Evolutionary conservation across 2,797 vertebrate species (phyloP), one percentile per base, ranked within the genome.

Genomic region (Cetoscarus ocellatus): DNA sequence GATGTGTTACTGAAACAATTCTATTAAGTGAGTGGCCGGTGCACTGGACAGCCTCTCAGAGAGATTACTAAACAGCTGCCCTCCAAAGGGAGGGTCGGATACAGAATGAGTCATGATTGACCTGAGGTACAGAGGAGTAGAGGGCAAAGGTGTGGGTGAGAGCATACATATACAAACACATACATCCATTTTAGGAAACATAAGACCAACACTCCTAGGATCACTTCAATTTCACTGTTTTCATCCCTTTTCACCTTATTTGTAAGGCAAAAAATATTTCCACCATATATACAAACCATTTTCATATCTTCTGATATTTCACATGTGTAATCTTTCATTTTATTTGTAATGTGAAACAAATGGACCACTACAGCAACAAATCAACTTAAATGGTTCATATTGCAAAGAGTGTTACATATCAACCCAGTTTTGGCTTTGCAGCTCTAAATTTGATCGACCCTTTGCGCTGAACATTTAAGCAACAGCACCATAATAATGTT

Each of bases 51-150:
- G 80, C 86, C 92, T 94, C 82, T 94, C 88, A 91, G 88, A 88
- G 75, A 91, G 85, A 94, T 94, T 91, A 91, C 86, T 83, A 76
- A 91, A 85, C 88, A 92, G 91, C 92, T 92, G 87, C 67, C 77
- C 85, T 81, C 87, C 61, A 74, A 18, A 63, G 74, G 59, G 63
- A 77, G 75, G 74, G 60, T 84, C 84, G 17, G 74, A 81, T 74
- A 71, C 63, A 59, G 85, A 89, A 85, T 83, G 84, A 84, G 75
- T 56, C 74, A 72, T 61, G 70, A 84, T 79, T 87, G 81, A 87
- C 80, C 84, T 75, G 63, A 76, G 61, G 63, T 88, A 73, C 89
- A 79, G 59, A 42, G 42, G 83, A 87, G 73, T n/a, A 15, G 53
- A 61, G 56, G 75, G 74, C 71, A 76, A 59, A 83, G 15, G 61